Evolutionary conservation across 2,888 invertebrate species (phyloP).

Genomic region (Drosophila parthenogenetica): DNA sequence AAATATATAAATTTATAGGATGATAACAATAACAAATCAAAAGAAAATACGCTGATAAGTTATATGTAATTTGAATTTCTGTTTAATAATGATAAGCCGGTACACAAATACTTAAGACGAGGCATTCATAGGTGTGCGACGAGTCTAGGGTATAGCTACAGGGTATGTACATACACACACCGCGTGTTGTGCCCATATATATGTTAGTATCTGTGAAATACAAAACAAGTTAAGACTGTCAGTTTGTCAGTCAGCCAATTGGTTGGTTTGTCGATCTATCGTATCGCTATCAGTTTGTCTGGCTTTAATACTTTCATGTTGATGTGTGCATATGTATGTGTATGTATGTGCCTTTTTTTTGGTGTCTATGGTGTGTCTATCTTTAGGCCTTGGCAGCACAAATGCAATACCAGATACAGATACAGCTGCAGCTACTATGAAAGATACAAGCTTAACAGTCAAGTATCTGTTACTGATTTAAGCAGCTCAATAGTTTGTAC

Average conservation of each 20-base stretch:
- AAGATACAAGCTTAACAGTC: constrained; percentile 1
- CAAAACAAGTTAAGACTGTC: constrained; percentile 47
- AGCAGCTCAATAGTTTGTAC: not conserved
- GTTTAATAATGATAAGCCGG: constrained; percentile 77
- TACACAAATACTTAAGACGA: constrained; percentile 33
- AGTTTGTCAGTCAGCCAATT: constrained; percentile 26
- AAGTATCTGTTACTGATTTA: constrained; percentile 13
- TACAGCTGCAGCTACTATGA: not conserved
- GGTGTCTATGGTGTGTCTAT: constrained; percentile 4
- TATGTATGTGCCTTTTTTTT: not conserved
- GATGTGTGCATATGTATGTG: constrained; percentile 13
- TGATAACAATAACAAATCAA: constrained; percentile 36
- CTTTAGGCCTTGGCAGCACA: constrained; percentile 11
- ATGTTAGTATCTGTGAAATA: constrained; percentile 20
- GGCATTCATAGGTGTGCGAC: constrained; percentile 15
- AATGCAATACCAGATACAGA: constrained; percentile 12
- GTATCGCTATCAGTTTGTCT: constrained; percentile 48
- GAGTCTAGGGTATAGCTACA: constrained; percentile 6
- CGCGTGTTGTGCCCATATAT: constrained; percentile 25
- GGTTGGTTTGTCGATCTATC: constrained; percentile 1
- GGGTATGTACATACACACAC: not conserved
- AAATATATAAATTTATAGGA: not conserved
- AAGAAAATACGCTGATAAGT: constrained; percentile 70
- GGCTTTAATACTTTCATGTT: constrained; percentile 49
- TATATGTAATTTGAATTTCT: constrained; percentile 79